Percentiles rank a stretch among this genome's conserved stretches.
Evolutionary conservation across 2,797 vertebrate genomes (phyloP).

Genomic region (Taenioides sp.): DNA sequence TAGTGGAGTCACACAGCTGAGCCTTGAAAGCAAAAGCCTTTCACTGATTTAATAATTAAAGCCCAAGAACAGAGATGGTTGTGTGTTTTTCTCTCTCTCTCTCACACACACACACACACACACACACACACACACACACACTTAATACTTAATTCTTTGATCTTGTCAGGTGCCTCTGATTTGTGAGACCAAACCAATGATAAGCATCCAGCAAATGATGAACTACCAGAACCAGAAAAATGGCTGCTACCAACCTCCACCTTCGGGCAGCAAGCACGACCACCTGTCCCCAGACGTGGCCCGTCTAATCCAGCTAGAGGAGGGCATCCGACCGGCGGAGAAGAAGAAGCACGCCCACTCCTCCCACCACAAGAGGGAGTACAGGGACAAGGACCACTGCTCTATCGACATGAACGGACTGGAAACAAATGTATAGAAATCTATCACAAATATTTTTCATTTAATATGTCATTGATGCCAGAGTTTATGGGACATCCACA

Average conservation of each 20-base stretch:
- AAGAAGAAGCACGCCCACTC: slow-evolving; percentile 71
- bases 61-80: not conserved
- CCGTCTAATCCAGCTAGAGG: slow-evolving; percentile 89
- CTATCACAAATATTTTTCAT: not conserved
- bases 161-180: slow-evolving; percentile 83
- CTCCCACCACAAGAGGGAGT: slow-evolving; percentile 76
- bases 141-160: not conserved
- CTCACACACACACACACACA: too few species aligned
- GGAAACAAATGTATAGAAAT: slow-evolving; percentile 90
- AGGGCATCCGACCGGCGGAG: slow-evolving; percentile 78
- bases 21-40: not conserved
- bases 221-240: slow-evolving; percentile 89
- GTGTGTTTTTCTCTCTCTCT: too few species aligned
- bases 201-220: slow-evolving; percentile 93
- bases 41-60: not conserved
- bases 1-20: not conserved
- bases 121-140: too few species aligned
- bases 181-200: slow-evolving; percentile 89
- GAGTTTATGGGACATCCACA: slow-evolving; percentile 8
- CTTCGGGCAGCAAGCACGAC: slow-evolving; percentile 57
- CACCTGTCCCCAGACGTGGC: slow-evolving; percentile 79
- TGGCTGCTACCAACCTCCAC: slow-evolving; percentile 85
- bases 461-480: not conserved
- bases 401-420: slow-evolving; percentile 94
- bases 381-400: slow-evolving; percentile 87